Evolutionary conservation across 2,113 vertebrate genomes (phyloP), one percentile per base, ranked within the genome.

Genomic region (Saccopteryx leptura): DNA sequence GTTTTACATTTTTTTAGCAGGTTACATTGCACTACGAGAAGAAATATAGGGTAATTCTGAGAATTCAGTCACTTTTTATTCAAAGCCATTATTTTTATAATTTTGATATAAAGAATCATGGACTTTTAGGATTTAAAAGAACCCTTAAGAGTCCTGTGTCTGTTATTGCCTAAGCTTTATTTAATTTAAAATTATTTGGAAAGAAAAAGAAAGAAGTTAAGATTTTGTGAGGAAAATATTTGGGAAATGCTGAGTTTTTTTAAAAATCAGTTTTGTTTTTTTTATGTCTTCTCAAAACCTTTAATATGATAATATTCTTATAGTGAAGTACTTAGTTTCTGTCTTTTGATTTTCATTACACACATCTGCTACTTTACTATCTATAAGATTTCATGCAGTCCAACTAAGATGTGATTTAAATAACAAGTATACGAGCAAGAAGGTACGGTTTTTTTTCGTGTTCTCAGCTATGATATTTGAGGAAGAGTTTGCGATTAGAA

Each of bases 321-420:
- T 0, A 74, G 31, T 6, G 24, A 95, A 85, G 76, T 61, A 11
- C 0, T 72, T 97, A 92, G 89, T 75, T 58, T 31, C 89, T 95
- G 50, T 87, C 69, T 85, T 93, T 92, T 90, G 56, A 65, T 89
- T 96, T 90, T 95, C 61, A 96, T 33, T 61, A 69, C 21, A 24
- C 10, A 93, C 54, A 94, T 97, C 31, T 98, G 31, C 60, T 96
- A 50, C 4, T 39, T 97, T 95, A 87, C 54, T 50, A 17, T n/a
- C 78, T 74, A 52, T 78, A 65, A 39, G 82, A 93, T 96, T 94
- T 72, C 61, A 82, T 46, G 8, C 78, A n/a, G 50, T 48, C 68
- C 80, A 50, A 24, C 15, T 85, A 94, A 92, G 3, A 96, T 75
- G 48, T 92, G 18, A 97, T 86, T 96, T 85, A 96, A 82, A n/a